These are phyloP conservation scores for Lota lota DNA, from an alignment of 2,113 vertebrate species.

Conservation along the genomic window DNA sequence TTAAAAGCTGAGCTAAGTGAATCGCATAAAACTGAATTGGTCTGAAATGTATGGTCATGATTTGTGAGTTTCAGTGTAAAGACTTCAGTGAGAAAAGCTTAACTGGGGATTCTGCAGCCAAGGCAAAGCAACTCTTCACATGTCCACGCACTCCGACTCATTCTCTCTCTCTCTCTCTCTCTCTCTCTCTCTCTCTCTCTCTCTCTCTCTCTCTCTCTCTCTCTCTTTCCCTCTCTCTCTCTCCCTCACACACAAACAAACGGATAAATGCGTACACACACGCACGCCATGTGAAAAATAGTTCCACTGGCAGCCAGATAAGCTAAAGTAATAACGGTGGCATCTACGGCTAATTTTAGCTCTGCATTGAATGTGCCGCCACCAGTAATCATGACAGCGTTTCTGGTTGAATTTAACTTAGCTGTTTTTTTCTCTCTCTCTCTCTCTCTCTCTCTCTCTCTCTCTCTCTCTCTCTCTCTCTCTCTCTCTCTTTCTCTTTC, in stretches of 20 bases:
- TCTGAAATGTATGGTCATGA: conserved; percentile 41
- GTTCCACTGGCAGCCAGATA: conserved; percentile 63
- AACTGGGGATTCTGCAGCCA: conserved; percentile 46
- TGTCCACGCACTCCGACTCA: background rate
- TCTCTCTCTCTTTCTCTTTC: conserved; percentile 3
- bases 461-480: conserved; percentile 4
- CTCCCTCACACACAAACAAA: conserved; percentile 3
- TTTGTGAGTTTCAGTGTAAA: conserved; percentile 46
- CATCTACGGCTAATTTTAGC: conserved; percentile 73
- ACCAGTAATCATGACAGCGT: conserved; percentile 69
- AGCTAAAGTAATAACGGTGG: conserved; percentile 70
- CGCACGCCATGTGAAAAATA: conserved; percentile 43
- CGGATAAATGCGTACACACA: conserved; percentile 24
- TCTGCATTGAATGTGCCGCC: conserved; percentile 61
- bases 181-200: conserved; percentile 1
- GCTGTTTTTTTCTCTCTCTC: conserved; percentile 28
- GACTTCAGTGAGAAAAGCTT: conserved; percentile 40
- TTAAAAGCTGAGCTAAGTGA: conserved; percentile 29
- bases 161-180: conserved; percentile 1
- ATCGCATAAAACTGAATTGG: conserved; percentile 41
- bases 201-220: background rate
- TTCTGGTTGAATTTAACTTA: conserved; percentile 55
- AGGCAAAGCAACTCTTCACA: conserved; percentile 29
- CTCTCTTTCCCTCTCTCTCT: background rate
- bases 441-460: conserved; percentile 26